A percentile compares a stretch with the other conserved stretches of the same genome.
Conservation (phyloP, 2,113 vertebrate species). For the Cryptotis parvus region DNA sequence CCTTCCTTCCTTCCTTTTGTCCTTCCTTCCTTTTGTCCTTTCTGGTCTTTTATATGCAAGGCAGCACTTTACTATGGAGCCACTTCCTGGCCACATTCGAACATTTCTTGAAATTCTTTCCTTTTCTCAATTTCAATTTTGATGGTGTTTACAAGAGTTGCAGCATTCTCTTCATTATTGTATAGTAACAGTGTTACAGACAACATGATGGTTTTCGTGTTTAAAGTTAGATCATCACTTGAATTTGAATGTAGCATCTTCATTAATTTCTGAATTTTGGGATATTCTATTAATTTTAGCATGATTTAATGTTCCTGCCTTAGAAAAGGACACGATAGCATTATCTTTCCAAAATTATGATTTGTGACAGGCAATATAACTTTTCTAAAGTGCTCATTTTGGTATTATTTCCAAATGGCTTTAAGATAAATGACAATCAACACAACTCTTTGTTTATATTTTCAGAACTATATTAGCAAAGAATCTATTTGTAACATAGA, state of each 20-base stretch:
- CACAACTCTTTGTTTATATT: not conserved
- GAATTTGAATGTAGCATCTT: not conserved
- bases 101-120: not conserved
- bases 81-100: too few relatives aligned
- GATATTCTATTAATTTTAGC: not conserved
- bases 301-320: too few relatives aligned
- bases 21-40: too few relatives aligned
- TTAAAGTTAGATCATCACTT: not conserved
- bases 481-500: not conserved
- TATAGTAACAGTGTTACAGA: not conserved
- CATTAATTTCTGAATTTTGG: not conserved
- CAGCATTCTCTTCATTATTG: not conserved
- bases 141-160: not conserved
- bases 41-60: too few relatives aligned
- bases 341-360: not conserved
- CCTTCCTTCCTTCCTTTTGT: too few relatives aligned
- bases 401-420: slow-evolving; percentile 10
- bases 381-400: not conserved
- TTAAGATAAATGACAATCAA: not conserved
- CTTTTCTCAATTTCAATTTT: not conserved
- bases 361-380: not conserved
- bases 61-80: too few relatives aligned
- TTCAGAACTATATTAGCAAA: not conserved
- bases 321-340: not conserved
- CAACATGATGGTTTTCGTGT: not conserved